These are phyloP conservation scores for Pelodytes ibericus DNA, from an alignment of 2,797 vertebrate species.

Conservation along the genomic window DNA sequence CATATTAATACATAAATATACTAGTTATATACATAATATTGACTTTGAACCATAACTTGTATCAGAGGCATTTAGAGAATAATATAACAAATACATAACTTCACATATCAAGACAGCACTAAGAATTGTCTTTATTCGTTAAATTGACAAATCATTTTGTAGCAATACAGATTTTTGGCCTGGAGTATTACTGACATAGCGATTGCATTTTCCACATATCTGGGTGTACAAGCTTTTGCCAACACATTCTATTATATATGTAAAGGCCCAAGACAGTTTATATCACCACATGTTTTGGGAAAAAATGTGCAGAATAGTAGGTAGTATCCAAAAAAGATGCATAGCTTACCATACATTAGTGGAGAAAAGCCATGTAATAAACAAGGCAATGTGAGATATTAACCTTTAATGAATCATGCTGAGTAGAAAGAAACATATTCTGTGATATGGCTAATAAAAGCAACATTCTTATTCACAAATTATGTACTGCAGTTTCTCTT, in stretches of 20 bases:
- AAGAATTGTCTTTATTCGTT: background rate
- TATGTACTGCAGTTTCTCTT: no score
- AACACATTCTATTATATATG: conserved; percentile 4
- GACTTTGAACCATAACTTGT: no score
- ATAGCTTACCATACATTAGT: conserved; percentile 1
- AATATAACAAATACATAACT: no score
- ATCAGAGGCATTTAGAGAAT: no score
- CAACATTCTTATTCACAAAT: background rate
- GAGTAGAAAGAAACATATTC: background rate
- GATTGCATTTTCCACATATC: background rate
- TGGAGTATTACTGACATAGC: background rate
- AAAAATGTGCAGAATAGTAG: background rate
- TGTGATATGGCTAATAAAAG: background rate
- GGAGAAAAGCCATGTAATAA: background rate
- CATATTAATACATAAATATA: no score
- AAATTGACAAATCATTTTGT: background rate
- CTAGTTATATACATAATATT: no score
- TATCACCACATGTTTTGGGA: conserved; percentile 1
- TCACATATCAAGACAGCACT: no score
- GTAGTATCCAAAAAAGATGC: conserved; percentile 11
- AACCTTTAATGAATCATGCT: background rate
- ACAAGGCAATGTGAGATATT: background rate
- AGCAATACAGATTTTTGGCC: background rate
- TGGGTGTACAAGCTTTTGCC: background rate
- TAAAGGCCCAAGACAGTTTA: background rate